A percentile compares a stretch with the other conserved stretches of the same genome.
These are phyloP conservation scores for Drosophila helvetica DNA, from an alignment of 2,888 invertebrate genomes.

Conservation along the genomic window DNA sequence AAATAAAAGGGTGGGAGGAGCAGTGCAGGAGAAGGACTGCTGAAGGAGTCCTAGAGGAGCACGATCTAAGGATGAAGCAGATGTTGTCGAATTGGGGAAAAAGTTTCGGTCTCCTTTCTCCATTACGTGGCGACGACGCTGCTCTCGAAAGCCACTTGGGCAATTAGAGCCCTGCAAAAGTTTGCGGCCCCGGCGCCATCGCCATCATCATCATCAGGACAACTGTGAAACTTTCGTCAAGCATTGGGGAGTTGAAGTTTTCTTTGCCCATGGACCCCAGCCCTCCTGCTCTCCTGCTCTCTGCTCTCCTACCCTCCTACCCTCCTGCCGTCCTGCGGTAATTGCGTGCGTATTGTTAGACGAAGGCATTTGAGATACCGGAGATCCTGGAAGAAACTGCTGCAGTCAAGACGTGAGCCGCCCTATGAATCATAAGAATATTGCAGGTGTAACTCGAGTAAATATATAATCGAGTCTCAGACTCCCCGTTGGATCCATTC, in stretches of 20 bases:
- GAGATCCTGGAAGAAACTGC: slow-evolving; percentile 20
- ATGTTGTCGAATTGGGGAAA: slow-evolving; percentile 37
- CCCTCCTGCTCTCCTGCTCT: slow-evolving; percentile 5
- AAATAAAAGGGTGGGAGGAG: slow-evolving; percentile 14
- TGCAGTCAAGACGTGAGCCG: slow-evolving; percentile 38
- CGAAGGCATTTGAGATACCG: slow-evolving; percentile 31
- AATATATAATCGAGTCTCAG: slow-evolving; percentile 24
- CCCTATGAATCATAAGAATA: slow-evolving; percentile 1
- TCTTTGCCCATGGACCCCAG: slow-evolving; percentile 13
- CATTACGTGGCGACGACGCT: slow-evolving; percentile 56
- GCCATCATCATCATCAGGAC: slow-evolving; percentile 36
- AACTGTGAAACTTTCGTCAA: slow-evolving; percentile 67
- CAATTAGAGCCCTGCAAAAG: slow-evolving; percentile 68
- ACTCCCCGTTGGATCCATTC: neutral
- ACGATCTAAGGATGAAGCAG: slow-evolving; percentile 16
- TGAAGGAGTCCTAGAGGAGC: neutral
- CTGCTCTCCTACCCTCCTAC: slow-evolving; percentile 31
- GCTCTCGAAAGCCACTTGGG: slow-evolving; percentile 74
- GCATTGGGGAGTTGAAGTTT: slow-evolving; percentile 64
- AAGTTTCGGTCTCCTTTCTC: slow-evolving; percentile 52
- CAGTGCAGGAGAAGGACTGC: neutral
- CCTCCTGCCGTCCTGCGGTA: slow-evolving; percentile 60
- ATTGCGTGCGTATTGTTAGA: slow-evolving; percentile 72
- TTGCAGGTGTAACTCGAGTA: slow-evolving; percentile 26
- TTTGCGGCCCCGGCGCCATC: slow-evolving; percentile 53